phyloP scores from a whole-genome alignment of 1,140 invertebrate species.

The Stegodyphus mimosarum region DNA sequence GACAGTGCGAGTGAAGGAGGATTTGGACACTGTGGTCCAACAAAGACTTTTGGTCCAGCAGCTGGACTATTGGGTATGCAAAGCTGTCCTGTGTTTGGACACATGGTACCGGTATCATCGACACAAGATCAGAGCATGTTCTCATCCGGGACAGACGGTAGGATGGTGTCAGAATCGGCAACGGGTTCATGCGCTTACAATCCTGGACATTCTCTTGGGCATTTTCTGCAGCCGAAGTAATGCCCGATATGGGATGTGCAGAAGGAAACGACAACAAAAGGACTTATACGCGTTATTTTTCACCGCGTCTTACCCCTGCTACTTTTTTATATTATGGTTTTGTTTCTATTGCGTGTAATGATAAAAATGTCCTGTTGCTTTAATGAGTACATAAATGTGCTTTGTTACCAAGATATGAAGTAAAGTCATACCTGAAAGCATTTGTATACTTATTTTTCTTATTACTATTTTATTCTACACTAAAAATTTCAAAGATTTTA shows the following conservation, averaged over 20 bases:
- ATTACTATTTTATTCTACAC: background rate
- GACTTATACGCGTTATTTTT: background rate
- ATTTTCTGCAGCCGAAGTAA: constrained; percentile 58
- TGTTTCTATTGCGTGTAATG: background rate
- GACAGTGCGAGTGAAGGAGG: constrained; percentile 9
- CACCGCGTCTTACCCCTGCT: background rate
- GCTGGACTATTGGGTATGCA: constrained; percentile 42
- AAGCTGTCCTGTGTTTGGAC: constrained; percentile 56
- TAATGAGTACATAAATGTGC: background rate
- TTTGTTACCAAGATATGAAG: background rate
- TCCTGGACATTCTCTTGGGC: constrained; percentile 45
- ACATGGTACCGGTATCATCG: constrained; percentile 42
- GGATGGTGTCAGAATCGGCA: constrained; percentile 14
- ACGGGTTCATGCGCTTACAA: constrained; percentile 54
- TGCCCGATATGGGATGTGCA: background rate
- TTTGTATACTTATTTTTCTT: background rate
- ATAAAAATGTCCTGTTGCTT: background rate
- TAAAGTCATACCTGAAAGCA: background rate
- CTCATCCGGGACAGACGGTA: background rate
- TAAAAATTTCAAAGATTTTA: no score
- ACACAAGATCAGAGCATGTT: constrained; percentile 52
- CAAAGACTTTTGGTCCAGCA: constrained; percentile 1
- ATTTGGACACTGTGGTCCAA: constrained; percentile 29
- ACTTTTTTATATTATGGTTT: background rate
- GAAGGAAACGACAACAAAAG: background rate